Base-by-base conservation (phyloP, 2,113 vertebrate species). In the Oxygymnocypris stewartii region DNA sequence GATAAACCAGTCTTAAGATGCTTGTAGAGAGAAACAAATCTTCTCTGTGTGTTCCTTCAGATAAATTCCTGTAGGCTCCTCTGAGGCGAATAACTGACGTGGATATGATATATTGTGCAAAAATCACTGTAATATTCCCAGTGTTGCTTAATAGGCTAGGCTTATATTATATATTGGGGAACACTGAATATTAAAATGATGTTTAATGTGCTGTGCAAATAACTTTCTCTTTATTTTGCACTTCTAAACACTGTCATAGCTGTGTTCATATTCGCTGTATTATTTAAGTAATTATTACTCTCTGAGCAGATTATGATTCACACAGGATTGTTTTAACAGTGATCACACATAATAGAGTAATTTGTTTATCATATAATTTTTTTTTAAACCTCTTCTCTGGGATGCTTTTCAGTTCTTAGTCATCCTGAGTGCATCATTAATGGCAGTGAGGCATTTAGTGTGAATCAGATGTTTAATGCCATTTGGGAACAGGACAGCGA, bases 381-480 rank as follows among this genome's bases (percentile, higher is more conserved):
- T 73, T n/a, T n/a, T 44, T 73, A 1, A 74, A 74, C 40, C 0
- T 11, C 42, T 76, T 47, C 73, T 73, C 12, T 47, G 73, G n/a
- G 31, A 37, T 59, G 31, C 8, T n/a, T 79, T 79, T 79, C n/a
- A 79, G 18, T 59, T 6, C 1, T 57, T 59, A 23, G 18, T 59
- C 28, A 59, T 59, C 35, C n/a, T 37, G 28, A 59, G 59, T 79
- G 49, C 77, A 37, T 79, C 76, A 78, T 54, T 49, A 79, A 59
- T 79, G 77, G 49, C 28, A 49, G 2, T 18, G 14, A 31, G 25
- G 49, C n/a, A 23, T 59, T 57, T 79, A 20, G 77, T 59, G 31
- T 79, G 18, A 79, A 7, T 11, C 28, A 57, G 77, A 59, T 31
- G 18, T 37, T n/a, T 13, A 10, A 44, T 42, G 49, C 51, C 28